These are phyloP conservation scores for Pelobates cultripes DNA, from an alignment of 2,797 vertebrate genomes.

Conservation along the genomic window DNA sequence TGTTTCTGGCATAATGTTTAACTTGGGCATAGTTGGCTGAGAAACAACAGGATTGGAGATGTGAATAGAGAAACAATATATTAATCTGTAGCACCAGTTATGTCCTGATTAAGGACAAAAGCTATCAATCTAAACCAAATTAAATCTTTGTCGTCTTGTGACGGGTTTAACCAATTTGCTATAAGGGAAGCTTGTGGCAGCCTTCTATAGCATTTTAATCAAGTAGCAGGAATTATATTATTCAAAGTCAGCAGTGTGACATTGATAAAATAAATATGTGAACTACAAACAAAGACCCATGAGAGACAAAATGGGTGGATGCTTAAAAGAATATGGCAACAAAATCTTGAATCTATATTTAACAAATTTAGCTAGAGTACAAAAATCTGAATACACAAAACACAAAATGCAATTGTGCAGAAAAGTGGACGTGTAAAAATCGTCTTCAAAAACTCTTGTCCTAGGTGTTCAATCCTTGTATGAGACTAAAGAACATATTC, in stretches of 20 bases:
- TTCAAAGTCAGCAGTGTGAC: neutral
- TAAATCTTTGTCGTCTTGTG: conserved; percentile 33
- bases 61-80: conserved; percentile 12
- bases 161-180: conserved; percentile 28
- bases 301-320: neutral
- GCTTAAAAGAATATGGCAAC: no score
- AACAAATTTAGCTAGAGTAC: no score
- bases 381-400: no score
- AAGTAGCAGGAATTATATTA: conserved; percentile 15
- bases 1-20: conserved; percentile 28
- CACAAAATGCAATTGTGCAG: no score
- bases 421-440: no score
- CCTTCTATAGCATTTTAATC: conserved; percentile 20
- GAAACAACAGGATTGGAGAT: conserved; percentile 15
- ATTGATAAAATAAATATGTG: conserved; percentile 34
- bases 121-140: conserved; percentile 41
- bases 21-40: conserved; percentile 16
- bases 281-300: conserved; percentile 25
- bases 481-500: no score
- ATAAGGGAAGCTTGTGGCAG: conserved; percentile 7
- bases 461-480: no score
- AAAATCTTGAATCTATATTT: no score
- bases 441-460: no score
- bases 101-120: neutral
- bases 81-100: conserved; percentile 34